Percentiles rank a stretch among this genome's conserved stretches.
Conservation (phyloP, 2,888 invertebrate species). For the Aphodius granarius region DNA sequence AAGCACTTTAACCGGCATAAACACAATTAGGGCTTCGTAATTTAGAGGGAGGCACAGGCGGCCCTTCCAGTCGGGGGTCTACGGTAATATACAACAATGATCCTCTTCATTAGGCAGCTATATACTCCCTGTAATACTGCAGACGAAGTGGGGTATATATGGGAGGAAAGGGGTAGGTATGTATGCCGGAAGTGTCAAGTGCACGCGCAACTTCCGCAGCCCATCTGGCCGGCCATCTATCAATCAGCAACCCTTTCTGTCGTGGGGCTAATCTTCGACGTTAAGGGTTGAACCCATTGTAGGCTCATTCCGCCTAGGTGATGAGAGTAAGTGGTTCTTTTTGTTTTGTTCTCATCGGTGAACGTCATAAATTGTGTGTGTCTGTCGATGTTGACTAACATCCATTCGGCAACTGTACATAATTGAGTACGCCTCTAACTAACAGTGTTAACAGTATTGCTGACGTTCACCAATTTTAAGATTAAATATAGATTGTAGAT, state of each 20-base stretch:
- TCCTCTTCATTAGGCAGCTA: constrained; percentile 40
- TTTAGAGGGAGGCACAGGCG: constrained; percentile 36
- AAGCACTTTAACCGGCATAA: constrained; percentile 56
- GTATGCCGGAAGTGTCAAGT: constrained; percentile 50
- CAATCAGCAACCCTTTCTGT: constrained; percentile 37
- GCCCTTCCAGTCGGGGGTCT: not conserved
- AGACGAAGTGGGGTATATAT: constrained; percentile 37
- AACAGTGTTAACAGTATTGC: not conserved
- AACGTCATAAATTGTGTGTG: not conserved
- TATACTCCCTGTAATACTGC: not conserved
- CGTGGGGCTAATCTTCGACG: constrained; percentile 29
- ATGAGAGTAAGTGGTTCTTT: constrained; percentile 6
- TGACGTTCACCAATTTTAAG: too few species aligned
- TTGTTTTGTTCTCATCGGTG: not conserved
- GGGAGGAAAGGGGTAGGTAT: not conserved
- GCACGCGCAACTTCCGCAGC: constrained; percentile 48
- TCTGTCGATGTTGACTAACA: constrained; percentile 11
- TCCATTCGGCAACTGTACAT: not conserved
- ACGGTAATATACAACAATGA: constrained; percentile 36
- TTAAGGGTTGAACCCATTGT: constrained; percentile 19
- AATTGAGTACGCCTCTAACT: not conserved
- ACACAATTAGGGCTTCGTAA: constrained; percentile 49
- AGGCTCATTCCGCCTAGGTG: not conserved
- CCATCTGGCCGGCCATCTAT: constrained; percentile 42
- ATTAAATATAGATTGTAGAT: too few species aligned